Base-by-base conservation (phyloP, 2,113 vertebrate species). In the Vireo altiloquus region DNA sequence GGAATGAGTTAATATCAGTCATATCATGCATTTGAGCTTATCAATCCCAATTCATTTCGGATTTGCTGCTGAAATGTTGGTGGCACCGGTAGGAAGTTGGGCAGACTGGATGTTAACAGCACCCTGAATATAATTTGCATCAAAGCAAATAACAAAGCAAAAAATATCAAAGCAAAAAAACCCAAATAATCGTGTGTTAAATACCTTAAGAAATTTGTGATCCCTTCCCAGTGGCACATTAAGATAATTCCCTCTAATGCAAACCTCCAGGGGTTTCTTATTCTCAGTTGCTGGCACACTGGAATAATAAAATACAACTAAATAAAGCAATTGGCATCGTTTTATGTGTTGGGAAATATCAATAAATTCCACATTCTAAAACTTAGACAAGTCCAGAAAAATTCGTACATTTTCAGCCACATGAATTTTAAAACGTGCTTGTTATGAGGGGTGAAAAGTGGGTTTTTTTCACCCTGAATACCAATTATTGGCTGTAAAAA, bases 211-310 rank as follows among this genome's bases (percentile, higher is more conserved):
- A 53, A 53, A 59, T 44, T 3, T 35, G 24, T 19, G 14, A 39
- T 63, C 65, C 39, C 0, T 82, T 85, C 66, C 25, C 37, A 39
- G 46, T 5, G 12, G 24, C 46, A 59, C 69, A 33, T 64, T 76
- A 49, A 33, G 25, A 18, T 53, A 40, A 50, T 59, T 69, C 19
- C 9, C 66, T 52, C n/a, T 37, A 9, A 47, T n/a, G 60, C 35
- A 79, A 30, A 84, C 44, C 49, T 37, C 3, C 0, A 13, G 37
- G 4, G 2, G 16, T 50, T 76, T 50, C 13, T 1, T n/a, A 0
- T 40, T 59, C 60, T 44, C 19, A 10, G 3, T 49, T 69, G 42
- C 44, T 85, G 56, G 24, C 37, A 11, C 17, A 1, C 10, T 64
- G 42, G 27, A 70, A 72, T 72, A 69, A 75, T 72, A 47, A 84